Conservation (phyloP, 2,888 invertebrate species). For the Erynnis tages region DNA sequence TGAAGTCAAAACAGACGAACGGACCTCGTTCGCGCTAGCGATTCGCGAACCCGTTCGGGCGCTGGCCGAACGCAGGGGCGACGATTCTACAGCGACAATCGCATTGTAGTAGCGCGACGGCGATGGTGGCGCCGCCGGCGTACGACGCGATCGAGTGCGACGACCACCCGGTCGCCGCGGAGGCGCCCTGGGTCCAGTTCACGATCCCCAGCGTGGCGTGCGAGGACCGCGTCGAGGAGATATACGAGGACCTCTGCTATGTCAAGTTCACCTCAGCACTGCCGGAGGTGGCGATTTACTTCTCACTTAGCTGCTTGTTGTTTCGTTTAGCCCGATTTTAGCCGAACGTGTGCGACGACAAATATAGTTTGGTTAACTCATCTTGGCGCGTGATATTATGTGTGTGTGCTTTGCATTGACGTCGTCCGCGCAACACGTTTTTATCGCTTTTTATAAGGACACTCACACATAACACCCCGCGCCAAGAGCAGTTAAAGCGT, state of each 20-base stretch:
- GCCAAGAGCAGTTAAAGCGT: too few relatives aligned
- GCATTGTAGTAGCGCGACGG: slow-evolving; percentile 55
- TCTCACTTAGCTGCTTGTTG: slow-evolving; percentile 18
- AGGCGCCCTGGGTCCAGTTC: slow-evolving; percentile 85
- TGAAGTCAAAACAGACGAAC: too few relatives aligned
- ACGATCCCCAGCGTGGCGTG: slow-evolving; percentile 82
- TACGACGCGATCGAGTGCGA: slow-evolving; percentile 47
- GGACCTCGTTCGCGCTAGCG: too few relatives aligned
- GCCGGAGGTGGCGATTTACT: slow-evolving; percentile 82
- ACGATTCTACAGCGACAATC: slow-evolving; percentile 2
- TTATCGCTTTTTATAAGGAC: too few relatives aligned
- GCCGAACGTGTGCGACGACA: too few relatives aligned
- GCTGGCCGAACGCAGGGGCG: too few relatives aligned
- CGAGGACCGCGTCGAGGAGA: slow-evolving; percentile 88
- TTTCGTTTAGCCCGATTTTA: not conserved
- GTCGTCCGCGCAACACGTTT: too few relatives aligned
- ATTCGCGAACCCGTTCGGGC: too few relatives aligned
- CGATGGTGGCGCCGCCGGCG: slow-evolving; percentile 52
- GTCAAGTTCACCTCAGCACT: slow-evolving; percentile 88
- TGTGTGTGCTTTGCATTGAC: too few relatives aligned
- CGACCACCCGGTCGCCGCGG: slow-evolving; percentile 51
- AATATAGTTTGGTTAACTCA: too few relatives aligned
- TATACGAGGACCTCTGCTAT: slow-evolving; percentile 94
- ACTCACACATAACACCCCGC: too few relatives aligned
- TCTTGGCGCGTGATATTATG: too few relatives aligned